phyloP scores from a whole-genome alignment of 2,797 vertebrate genomes.

The Alcedo quadribrachys region DNA sequence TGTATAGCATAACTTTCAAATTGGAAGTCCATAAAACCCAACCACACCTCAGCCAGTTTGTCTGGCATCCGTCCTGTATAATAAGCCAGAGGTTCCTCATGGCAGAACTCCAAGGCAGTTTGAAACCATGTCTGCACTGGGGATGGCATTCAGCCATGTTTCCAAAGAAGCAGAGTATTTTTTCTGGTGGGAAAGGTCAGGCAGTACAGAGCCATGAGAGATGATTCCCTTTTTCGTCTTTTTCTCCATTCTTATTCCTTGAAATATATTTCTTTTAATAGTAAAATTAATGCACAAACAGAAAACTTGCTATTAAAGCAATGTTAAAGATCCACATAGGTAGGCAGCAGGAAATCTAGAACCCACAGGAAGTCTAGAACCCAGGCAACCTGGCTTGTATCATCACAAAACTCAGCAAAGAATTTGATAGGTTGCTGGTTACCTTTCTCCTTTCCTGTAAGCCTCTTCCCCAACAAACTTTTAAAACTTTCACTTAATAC shows the following conservation, averaged over 20 bases:
- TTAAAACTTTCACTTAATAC: not conserved
- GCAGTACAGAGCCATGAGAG: constrained; percentile 9
- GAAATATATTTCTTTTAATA: constrained; percentile 27
- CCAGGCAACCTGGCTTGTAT: constrained; percentile 12
- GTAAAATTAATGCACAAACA: constrained; percentile 53
- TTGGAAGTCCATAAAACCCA: constrained; percentile 63
- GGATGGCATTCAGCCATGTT: constrained; percentile 58
- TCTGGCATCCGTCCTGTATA: constrained; percentile 63
- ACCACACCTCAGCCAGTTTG: constrained; percentile 65
- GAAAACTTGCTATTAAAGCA: constrained; percentile 51
- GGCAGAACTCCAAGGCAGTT: constrained; percentile 60
- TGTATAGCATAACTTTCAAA: constrained; percentile 67
- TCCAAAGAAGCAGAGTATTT: constrained; percentile 40
- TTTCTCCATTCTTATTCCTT: constrained; percentile 1
- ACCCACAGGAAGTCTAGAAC: constrained; percentile 18
- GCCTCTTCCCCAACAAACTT: not conserved
- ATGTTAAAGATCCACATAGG: constrained; percentile 36
- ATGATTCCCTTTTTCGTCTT: constrained; percentile 30
- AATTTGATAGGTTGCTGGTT: not conserved
- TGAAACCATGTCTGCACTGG: constrained; percentile 54
- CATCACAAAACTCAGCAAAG: constrained; percentile 29
- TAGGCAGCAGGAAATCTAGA: constrained; percentile 19
- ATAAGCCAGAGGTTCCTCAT: constrained; percentile 35
- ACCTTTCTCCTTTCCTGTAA: constrained; percentile 15
- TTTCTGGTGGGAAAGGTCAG: constrained; percentile 72